A percentile compares a stretch with the other conserved stretches of the same genome.
Evolutionary conservation across 2,113 vertebrate species (phyloP).

Genomic region (Verasper variegatus): DNA sequence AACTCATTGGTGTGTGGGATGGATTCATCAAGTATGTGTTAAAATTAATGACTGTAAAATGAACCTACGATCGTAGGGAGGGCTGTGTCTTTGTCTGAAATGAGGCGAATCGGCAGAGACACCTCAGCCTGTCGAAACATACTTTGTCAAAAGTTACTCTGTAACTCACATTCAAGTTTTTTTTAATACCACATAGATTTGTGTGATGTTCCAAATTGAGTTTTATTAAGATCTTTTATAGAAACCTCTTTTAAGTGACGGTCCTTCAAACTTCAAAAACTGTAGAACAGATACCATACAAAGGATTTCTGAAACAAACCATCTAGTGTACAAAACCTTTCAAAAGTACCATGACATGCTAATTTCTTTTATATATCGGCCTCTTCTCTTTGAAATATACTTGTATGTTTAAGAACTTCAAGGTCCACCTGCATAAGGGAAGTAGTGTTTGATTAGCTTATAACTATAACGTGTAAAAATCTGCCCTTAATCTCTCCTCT

Average conservation of each 20-base stretch:
- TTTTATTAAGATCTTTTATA: constrained; percentile 5
- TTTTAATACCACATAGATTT: neutral
- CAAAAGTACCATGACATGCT: neutral
- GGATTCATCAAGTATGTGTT: constrained; percentile 49
- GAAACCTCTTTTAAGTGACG: neutral
- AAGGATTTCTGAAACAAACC: neutral
- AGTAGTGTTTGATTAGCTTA: neutral
- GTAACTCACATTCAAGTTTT: neutral
- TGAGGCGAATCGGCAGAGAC: constrained; percentile 24
- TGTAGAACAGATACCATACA: neutral
- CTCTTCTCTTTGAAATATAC: neutral
- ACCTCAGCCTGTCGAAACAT: neutral
- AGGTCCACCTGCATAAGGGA: neutral
- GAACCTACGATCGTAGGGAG: neutral
- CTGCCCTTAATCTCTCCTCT: too few species aligned
- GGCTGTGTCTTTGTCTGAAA: constrained; percentile 26
- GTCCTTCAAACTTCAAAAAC: neutral
- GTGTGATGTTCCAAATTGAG: neutral
- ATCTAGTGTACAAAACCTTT: constrained; percentile 4
- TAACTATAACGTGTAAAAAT: too few species aligned
- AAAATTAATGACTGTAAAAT: constrained; percentile 47
- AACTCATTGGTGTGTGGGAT: constrained; percentile 46
- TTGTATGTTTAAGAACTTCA: neutral
- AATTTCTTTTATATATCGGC: neutral
- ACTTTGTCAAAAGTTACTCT: constrained; percentile 1